A percentile compares a stretch with the other conserved stretches of the same genome.
These are phyloP conservation scores for Sander vitreus DNA, from an alignment of 2,113 vertebrate species.

Conservation along the genomic window DNA sequence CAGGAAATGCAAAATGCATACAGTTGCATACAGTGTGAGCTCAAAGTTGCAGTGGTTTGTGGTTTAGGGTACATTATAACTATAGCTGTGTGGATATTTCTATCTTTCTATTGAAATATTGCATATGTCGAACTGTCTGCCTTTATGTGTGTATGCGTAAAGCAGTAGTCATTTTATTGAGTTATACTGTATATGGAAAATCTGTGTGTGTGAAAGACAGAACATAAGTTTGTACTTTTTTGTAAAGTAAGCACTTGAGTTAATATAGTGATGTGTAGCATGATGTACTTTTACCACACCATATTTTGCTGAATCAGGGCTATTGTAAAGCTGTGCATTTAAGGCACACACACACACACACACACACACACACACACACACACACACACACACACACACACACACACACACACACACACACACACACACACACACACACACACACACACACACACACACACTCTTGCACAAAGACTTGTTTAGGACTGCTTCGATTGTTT, in stretches of 20 bases:
- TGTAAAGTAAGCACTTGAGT: not conserved
- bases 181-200: not conserved
- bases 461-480: not conserved
- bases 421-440: not conserved
- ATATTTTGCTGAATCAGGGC: not conserved
- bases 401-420: not conserved
- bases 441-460: too few species aligned
- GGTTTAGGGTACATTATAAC: constrained; percentile 28
- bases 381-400: not conserved
- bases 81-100: constrained; percentile 2
- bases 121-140: not conserved
- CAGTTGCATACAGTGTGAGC: constrained; percentile 23
- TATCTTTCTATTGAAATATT: constrained; percentile 1
- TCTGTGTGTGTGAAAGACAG: not conserved
- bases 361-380: not conserved
- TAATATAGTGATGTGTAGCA: not conserved
- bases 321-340: not conserved
- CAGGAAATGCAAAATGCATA: constrained; percentile 48
- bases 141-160: not conserved
- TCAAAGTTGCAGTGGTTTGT: constrained; percentile 57
- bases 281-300: not conserved
- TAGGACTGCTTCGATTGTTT: not conserved
- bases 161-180: not conserved
- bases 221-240: not conserved
- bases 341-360: not conserved